phyloP scores from a whole-genome alignment of 1,140 invertebrate species.

The Cotesia typhae region DNA sequence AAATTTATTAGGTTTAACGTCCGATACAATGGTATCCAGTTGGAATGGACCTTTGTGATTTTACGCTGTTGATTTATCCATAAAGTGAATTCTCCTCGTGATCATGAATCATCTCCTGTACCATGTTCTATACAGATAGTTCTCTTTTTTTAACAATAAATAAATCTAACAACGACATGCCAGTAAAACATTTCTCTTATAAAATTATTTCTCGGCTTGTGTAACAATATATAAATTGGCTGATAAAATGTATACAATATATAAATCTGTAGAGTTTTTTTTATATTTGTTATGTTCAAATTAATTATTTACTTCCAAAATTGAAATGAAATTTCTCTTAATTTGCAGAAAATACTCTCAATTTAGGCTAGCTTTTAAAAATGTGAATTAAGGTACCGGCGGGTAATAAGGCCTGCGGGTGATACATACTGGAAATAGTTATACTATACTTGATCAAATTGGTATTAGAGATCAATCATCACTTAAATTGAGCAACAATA shows the following conservation, averaged over 20 bases:
- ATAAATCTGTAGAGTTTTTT: too few relatives aligned
- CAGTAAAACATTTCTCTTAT: slow-evolving; percentile 39
- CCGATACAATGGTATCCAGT: slow-evolving; percentile 12
- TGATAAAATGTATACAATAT: slow-evolving; percentile 23
- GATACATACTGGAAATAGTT: too few relatives aligned
- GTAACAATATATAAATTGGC: slow-evolving; percentile 32
- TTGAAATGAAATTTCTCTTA: too few relatives aligned
- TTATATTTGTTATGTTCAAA: too few relatives aligned
- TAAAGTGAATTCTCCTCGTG: slow-evolving; percentile 18
- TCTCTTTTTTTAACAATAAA: slow-evolving; percentile 6
- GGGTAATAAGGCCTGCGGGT: too few relatives aligned
- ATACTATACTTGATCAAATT: too few relatives aligned
- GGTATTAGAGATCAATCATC: too few relatives aligned
- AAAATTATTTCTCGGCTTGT: slow-evolving; percentile 22
- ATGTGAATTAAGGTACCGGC: too few relatives aligned
- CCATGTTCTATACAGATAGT: neutral
- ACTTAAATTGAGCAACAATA: too few relatives aligned
- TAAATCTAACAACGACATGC: slow-evolving; percentile 14
- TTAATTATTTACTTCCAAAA: too few relatives aligned
- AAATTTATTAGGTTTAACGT: neutral
- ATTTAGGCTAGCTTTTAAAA: too few relatives aligned
- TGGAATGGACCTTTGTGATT: neutral
- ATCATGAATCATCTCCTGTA: slow-evolving; percentile 39
- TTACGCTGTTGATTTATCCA: slow-evolving; percentile 7
- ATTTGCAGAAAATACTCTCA: too few relatives aligned